Evolutionary conservation across 2,888 invertebrate species (phyloP).

Genomic region (Junonia oenone): DNA sequence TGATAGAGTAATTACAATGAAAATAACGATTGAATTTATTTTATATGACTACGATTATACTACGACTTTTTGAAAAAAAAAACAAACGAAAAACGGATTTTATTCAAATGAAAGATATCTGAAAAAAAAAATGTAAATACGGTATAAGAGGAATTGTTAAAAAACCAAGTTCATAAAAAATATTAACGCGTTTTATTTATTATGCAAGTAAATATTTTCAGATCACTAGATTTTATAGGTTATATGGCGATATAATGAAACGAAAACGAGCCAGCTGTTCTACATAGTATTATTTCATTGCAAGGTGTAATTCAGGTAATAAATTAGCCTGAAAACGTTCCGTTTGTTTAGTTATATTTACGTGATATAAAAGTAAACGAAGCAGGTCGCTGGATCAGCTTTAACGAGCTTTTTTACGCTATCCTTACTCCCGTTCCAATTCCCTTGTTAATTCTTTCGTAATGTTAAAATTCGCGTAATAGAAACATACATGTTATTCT

Average conservation of each 20-base stretch:
- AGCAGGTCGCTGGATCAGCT: constrained; percentile 45
- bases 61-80: not conserved
- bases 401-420: constrained; percentile 51
- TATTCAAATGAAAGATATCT: not conserved
- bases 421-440: constrained; percentile 36
- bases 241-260: not conserved
- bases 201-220: too few relatives aligned
- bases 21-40: too few relatives aligned
- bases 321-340: constrained; percentile 18
- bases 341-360: not conserved
- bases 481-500: not conserved
- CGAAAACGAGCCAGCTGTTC: not conserved
- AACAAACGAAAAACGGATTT: not conserved
- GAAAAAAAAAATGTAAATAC: not conserved
- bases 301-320: constrained; percentile 26
- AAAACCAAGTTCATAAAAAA: too few relatives aligned
- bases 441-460: constrained; percentile 6
- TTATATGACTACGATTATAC: too few relatives aligned
- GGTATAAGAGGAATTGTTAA: too few relatives aligned
- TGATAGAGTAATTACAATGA: too few relatives aligned
- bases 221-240: not conserved
- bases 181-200: too few relatives aligned
- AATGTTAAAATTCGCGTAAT: not conserved
- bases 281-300: constrained; percentile 1
- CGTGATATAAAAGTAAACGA: constrained; percentile 41